These are phyloP conservation scores for Ciconia nigra DNA, from an alignment of 2,797 vertebrate genomes.

Conservation along the genomic window DNA sequence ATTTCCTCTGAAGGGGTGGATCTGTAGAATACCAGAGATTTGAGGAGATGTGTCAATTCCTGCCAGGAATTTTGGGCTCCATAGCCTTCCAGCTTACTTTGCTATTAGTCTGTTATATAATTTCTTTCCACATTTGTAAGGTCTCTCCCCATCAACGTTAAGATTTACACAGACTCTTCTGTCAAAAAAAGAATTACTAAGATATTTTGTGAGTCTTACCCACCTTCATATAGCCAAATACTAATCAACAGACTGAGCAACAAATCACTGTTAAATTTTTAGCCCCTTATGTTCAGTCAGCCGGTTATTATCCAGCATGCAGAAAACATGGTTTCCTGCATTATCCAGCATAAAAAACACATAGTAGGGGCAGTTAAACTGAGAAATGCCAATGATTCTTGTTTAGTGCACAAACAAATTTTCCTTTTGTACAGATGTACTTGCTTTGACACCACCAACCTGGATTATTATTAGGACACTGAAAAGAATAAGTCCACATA, in stretches of 20 bases:
- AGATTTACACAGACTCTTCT: constrained; percentile 81
- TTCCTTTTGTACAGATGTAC: not conserved
- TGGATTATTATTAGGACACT: not conserved
- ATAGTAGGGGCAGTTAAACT: not conserved
- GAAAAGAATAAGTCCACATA: not conserved
- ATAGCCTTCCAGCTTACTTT: not conserved
- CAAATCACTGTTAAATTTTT: not conserved
- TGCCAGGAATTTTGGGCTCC: not conserved
- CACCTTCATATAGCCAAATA: not conserved
- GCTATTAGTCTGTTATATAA: not conserved
- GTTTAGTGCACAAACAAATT: not conserved
- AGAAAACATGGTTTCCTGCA: not conserved
- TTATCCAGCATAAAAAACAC: not conserved
- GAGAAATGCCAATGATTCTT: not conserved
- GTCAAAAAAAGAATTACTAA: constrained; percentile 80
- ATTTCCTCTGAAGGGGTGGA: not conserved
- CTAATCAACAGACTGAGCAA: not conserved
- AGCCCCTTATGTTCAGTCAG: not conserved
- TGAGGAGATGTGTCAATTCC: not conserved
- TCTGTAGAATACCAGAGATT: not conserved
- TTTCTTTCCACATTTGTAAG: constrained; percentile 82
- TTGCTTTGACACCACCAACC: not conserved
- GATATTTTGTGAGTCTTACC: constrained; percentile 76
- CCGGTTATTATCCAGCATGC: not conserved
- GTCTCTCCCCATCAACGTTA: constrained; percentile 79